Percentiles rank a stretch among this genome's conserved stretches.
Conservation (phyloP, 30 jellyfish, hydroid and myxozoan species). For the Morbakka virulenta region DNA sequence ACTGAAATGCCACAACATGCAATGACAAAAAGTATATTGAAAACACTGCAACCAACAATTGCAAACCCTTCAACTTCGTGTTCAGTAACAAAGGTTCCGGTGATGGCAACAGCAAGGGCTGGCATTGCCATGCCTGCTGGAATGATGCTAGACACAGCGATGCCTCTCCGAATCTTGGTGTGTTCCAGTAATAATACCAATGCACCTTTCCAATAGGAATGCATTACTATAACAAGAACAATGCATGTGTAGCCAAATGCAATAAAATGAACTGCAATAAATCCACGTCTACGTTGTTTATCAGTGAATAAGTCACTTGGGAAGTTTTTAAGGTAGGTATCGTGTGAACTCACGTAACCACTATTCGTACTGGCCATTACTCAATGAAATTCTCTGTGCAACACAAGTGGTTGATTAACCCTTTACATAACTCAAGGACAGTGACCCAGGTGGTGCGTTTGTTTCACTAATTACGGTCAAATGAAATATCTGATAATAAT, state of each 20-base stretch:
- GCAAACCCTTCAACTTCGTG: neutral
- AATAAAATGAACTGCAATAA: neutral
- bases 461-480: too few species aligned
- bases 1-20: neutral
- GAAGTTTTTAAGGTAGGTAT: too few species aligned
- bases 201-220: neutral
- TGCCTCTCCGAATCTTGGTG: neutral
- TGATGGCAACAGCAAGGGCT: neutral
- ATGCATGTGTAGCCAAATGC: neutral
- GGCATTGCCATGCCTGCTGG: neutral
- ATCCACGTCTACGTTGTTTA: neutral
- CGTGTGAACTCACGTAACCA: too few species aligned
- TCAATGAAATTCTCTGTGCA: too few species aligned
- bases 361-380: too few species aligned
- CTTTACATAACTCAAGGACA: too few species aligned
- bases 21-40: neutral
- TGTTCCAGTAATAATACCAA: neutral
- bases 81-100: neutral
- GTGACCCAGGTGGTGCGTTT: too few species aligned
- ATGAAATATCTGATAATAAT: too few species aligned
- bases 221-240: neutral
- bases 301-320: neutral
- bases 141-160: neutral
- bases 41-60: neutral
- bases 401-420: too few species aligned